Percentiles rank a stretch among this genome's conserved stretches.
These are phyloP conservation scores for Caenorhabditis inopinata DNA, from an alignment of 1,140 invertebrate species.

Conservation along the genomic window DNA sequence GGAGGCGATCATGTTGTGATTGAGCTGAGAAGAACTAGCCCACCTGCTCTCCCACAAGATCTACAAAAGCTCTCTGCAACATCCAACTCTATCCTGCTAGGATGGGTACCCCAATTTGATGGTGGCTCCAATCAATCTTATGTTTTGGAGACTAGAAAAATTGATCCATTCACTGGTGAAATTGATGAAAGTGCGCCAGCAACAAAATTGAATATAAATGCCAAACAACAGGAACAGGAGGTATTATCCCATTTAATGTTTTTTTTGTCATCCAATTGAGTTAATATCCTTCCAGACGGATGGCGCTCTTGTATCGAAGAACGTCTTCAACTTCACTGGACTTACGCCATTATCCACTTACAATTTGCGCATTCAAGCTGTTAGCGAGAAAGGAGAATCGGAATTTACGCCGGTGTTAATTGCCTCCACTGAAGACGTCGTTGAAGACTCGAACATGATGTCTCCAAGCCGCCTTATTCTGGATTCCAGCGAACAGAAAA, in stretches of 20 bases:
- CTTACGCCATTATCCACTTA: constrained; percentile 42
- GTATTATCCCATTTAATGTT: too few relatives aligned
- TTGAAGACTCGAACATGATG: constrained; percentile 29
- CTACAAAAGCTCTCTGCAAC: constrained; percentile 36
- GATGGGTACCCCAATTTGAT: constrained; percentile 44
- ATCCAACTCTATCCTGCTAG: constrained; percentile 21
- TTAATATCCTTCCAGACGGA: background rate
- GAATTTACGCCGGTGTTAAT: constrained; percentile 23
- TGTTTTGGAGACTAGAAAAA: constrained; percentile 27
- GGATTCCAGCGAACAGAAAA: constrained; percentile 12
- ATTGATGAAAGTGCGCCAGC: background rate
- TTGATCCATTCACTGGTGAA: constrained; percentile 17
- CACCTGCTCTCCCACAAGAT: constrained; percentile 19
- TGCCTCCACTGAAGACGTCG: constrained; percentile 36
- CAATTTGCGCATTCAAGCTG: constrained; percentile 36
- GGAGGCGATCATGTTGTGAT: constrained; percentile 41
- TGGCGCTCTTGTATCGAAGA: constrained; percentile 3
- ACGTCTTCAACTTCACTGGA: constrained; percentile 41
- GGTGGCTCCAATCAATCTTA: constrained; percentile 37
- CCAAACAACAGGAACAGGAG: background rate
- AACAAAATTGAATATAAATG: constrained; percentile 24
- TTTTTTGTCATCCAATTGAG: too few relatives aligned
- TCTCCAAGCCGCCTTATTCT: constrained; percentile 28
- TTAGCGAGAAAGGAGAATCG: constrained; percentile 32
- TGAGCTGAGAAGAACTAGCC: constrained; percentile 30